phyloP scores from a whole-genome alignment of 2,888 invertebrate genomes.

The Brachyptera putata region DNA sequence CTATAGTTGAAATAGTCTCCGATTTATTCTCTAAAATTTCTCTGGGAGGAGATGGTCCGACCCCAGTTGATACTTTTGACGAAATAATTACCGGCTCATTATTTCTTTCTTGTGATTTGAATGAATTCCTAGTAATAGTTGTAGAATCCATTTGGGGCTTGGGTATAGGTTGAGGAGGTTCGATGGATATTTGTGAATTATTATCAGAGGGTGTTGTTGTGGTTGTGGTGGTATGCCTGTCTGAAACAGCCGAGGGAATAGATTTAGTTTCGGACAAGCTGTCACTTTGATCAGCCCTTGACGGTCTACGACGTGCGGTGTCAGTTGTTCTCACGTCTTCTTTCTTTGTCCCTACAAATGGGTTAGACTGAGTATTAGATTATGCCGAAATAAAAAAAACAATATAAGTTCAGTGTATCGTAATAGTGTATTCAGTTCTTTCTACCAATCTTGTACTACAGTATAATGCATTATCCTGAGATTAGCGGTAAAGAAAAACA shows the following conservation, averaged over 20 bases:
- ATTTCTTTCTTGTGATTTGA: no score
- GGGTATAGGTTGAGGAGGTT: not conserved
- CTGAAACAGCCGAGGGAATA: conserved; percentile 28
- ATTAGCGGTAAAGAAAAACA: not conserved
- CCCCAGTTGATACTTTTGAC: conserved; percentile 51
- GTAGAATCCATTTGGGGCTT: not conserved
- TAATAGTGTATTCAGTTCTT: not conserved
- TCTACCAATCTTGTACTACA: not conserved
- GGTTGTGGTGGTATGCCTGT: conserved; percentile 9
- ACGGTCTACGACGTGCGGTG: conserved; percentile 17
- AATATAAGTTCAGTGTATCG: not conserved
- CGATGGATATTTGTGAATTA: conserved; percentile 29
- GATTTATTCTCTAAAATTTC: conserved; percentile 40
- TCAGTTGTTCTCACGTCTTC: conserved; percentile 25
- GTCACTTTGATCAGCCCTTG: conserved; percentile 29
- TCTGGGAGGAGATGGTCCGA: conserved; percentile 59
- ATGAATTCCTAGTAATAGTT: not conserved
- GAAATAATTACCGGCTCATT: not conserved
- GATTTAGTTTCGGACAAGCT: conserved; percentile 30
- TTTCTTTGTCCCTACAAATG: conserved; percentile 29
- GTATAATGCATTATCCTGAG: not conserved
- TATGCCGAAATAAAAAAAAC: not conserved
- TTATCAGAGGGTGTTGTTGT: conserved; percentile 24
- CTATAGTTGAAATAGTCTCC: not conserved
- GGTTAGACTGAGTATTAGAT: conserved; percentile 27